Conservation (phyloP, 2,888 invertebrate species). For the Trichopria drosophilae region DNA sequence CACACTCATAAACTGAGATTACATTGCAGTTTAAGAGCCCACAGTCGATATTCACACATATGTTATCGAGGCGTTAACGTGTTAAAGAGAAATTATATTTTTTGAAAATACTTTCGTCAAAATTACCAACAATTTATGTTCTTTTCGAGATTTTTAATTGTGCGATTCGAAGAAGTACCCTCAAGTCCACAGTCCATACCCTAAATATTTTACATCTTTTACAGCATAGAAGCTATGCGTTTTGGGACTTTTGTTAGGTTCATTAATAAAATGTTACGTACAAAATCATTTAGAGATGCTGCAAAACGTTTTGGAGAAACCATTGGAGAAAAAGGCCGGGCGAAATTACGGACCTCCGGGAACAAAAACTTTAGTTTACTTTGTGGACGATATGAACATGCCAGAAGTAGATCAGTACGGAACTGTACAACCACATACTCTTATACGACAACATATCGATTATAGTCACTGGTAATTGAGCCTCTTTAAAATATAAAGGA, state of each 20-base stretch:
- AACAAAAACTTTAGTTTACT: constrained; percentile 89
- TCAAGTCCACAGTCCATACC: too few species aligned
- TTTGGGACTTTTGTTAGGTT: too few species aligned
- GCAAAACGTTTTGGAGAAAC: constrained; percentile 84
- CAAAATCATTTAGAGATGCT: constrained; percentile 82
- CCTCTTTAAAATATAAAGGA: background rate
- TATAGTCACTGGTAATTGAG: constrained; percentile 81
- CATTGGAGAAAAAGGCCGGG: constrained; percentile 93
- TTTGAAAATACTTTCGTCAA: too few species aligned
- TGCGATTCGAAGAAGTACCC: background rate
- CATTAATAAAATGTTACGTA: constrained; percentile 28
- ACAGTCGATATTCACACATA: too few species aligned
- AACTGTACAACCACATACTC: constrained; percentile 93
- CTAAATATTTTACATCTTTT: too few species aligned
- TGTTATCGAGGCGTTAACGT: too few species aligned
- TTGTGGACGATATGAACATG: constrained; percentile 96
- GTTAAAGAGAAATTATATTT: too few species aligned
- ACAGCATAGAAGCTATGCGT: too few species aligned
- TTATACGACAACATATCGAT: constrained; percentile 90
- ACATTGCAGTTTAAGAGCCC: too few species aligned
- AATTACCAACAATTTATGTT: too few species aligned
- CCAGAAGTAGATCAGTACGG: constrained; percentile 93
- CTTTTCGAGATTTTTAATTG: constrained; percentile 2
- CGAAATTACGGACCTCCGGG: constrained; percentile 92
- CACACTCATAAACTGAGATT: too few species aligned